Evolutionary conservation across 2,888 invertebrate species (phyloP), one percentile per base, ranked within the genome.

Genomic region (Thereva nobilitata): DNA sequence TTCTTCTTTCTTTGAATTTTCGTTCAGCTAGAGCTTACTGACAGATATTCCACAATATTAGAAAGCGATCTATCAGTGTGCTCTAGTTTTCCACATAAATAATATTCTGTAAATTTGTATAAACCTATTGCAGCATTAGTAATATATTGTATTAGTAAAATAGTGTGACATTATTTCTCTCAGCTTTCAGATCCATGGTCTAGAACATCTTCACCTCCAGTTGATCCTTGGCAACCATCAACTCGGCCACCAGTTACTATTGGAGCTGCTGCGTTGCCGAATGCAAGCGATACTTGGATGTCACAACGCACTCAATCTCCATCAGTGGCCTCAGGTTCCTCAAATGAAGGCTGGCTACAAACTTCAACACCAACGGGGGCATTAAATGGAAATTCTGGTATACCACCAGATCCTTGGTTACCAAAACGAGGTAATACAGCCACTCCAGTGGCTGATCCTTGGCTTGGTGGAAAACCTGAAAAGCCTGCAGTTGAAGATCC

Each of bases 301-400:
- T 44, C 67, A 7, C 72, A 77, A 69, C 77, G 80, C 34, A 78
- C 79, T 34, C 79, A 80, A 69, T 80, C 81, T 8, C 81, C 81
- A 47, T 79, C 81, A 2, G 75, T 79, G 37, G 78, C 80, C 5
- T 80, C 81, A 5, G 79, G 78, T 67, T 80, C 80, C 66, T 80
- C 81, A 40, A 77, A 75, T 64, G 81, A 81, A 71, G 81, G 80
- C 49, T 81, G 81, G 81, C 71, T 80, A 53, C 81, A 81, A 59
- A 74, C 71, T 52, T 63, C 70, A 34, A 68, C 72, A 52, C 71
- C 71, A 50, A 69, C 72, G 5, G 69, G 68, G 63, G 68, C 67
- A 50, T 68, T 74, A 66, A 75, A 75, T 69, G 75, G 75, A 44
- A 73, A 73, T 67, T 64, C 71, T n/a, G 68, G 71, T 59, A 70